phyloP scores from a whole-genome alignment of 1,140 invertebrate genomes.

The Anastatus disparis region DNA sequence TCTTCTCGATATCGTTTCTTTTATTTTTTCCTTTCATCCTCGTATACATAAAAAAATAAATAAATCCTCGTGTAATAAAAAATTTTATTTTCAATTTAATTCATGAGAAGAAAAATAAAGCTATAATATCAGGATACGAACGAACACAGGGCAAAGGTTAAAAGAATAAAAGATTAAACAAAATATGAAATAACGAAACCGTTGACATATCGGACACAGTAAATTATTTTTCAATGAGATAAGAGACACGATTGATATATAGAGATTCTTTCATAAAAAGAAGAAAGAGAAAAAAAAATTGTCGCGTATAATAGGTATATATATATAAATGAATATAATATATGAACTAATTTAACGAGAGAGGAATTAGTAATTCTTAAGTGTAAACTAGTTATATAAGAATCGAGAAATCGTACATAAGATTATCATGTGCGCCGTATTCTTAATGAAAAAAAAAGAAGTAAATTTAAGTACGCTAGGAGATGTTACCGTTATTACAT shows the following conservation, averaged over 20 bases:
- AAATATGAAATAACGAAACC: slow-evolving; percentile 49
- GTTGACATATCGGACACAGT: slow-evolving; percentile 52
- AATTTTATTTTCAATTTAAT: slow-evolving; percentile 27
- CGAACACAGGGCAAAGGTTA: slow-evolving; percentile 16
- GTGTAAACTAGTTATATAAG: slow-evolving; percentile 11
- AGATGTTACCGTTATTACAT: slow-evolving; percentile 65
- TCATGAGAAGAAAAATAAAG: not conserved
- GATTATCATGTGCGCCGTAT: not conserved
- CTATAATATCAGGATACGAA: slow-evolving; percentile 20
- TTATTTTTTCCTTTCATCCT: not conserved
- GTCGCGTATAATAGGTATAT: not conserved
- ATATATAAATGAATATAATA: not conserved
- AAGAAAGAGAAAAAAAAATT: no score
- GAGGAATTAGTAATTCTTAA: slow-evolving; percentile 14
- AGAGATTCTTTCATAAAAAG: slow-evolving; percentile 21
- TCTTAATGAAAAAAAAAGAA: slow-evolving; percentile 24
- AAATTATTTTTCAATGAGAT: slow-evolving; percentile 53
- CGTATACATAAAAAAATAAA: not conserved
- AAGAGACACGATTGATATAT: not conserved
- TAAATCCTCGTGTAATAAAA: not conserved
- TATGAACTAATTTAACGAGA: not conserved
- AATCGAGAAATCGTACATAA: not conserved
- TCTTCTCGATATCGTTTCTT: slow-evolving; percentile 4
- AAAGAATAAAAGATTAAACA: slow-evolving; percentile 18
- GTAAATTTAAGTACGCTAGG: slow-evolving; percentile 45